Conservation (phyloP, 2,797 vertebrate genomes). For the Galagoides demidoff region DNA sequence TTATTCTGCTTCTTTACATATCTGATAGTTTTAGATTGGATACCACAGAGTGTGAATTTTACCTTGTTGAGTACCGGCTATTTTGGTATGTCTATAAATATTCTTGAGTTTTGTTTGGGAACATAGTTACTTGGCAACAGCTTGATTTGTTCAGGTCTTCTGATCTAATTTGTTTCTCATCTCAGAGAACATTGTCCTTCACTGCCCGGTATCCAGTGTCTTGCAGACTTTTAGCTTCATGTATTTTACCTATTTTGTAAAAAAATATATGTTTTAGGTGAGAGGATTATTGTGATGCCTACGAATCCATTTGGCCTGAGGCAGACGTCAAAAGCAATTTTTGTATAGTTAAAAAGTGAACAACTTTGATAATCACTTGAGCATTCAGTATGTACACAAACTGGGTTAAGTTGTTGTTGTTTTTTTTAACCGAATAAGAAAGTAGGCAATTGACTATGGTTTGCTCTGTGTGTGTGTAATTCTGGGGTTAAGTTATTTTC, state of each 20-base stretch:
- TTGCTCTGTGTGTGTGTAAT: rapidly evolving
- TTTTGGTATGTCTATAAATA: not conserved
- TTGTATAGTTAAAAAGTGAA: not conserved
- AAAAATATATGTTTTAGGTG: not conserved
- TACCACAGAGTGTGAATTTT: not conserved
- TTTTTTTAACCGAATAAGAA: not conserved
- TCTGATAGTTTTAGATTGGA: not conserved
- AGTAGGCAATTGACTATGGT: rapidly evolving
- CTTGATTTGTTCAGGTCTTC: not conserved
- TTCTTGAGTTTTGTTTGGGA: not conserved
- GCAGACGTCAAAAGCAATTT: not conserved
- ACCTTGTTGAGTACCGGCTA: no score
- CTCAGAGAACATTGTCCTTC: not conserved
- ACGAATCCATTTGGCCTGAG: not conserved
- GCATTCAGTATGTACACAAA: not conserved
- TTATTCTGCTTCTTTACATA: not conserved
- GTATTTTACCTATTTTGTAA: not conserved
- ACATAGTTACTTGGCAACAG: not conserved
- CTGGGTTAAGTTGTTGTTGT: not conserved
- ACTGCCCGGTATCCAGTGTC: not conserved
- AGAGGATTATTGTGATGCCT: no score
- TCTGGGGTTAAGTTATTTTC: not conserved
- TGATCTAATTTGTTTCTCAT: not conserved
- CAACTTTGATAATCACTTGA: not conserved
- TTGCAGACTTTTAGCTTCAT: not conserved